These are phyloP conservation scores for Semaprochilodus insignis DNA, from an alignment of 2,797 vertebrate species.

Conservation along the genomic window DNA sequence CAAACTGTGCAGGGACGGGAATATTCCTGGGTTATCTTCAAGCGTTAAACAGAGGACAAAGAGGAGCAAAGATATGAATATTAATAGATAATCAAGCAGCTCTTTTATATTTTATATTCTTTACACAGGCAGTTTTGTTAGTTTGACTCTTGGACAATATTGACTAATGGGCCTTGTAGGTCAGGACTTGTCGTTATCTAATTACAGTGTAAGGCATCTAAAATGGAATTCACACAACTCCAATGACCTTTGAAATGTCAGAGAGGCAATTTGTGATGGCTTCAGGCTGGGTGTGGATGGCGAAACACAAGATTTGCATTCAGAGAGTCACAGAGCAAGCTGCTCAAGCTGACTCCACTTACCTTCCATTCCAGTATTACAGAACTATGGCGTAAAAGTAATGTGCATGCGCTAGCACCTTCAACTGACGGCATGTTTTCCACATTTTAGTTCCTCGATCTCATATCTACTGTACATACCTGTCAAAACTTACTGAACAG, in stretches of 20 bases:
- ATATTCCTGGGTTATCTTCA: neutral
- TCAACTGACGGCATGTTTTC: neutral
- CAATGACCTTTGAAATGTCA: constrained; percentile 27
- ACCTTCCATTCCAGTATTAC: neutral
- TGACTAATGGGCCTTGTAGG: constrained; percentile 12
- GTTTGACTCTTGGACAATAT: neutral
- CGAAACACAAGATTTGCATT: constrained; percentile 15
- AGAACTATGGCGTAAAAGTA: neutral
- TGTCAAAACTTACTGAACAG: neutral
- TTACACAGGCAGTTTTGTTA: neutral
- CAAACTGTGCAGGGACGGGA: neutral
- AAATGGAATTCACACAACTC: constrained; percentile 13
- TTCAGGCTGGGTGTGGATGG: neutral
- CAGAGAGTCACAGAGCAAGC: neutral
- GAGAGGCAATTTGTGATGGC: constrained; percentile 6
- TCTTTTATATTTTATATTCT: neutral
- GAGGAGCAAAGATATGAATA: no score
- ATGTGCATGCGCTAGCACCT: neutral
- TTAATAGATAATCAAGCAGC: neutral
- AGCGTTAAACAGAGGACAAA: neutral
- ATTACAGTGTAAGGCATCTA: constrained; percentile 20
- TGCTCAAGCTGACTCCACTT: neutral
- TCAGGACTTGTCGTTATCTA: neutral
- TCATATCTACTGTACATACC: neutral
- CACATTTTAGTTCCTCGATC: neutral